Evolutionary conservation across 2,888 invertebrate species (phyloP).

Genomic region (Dione vanillae): DNA sequence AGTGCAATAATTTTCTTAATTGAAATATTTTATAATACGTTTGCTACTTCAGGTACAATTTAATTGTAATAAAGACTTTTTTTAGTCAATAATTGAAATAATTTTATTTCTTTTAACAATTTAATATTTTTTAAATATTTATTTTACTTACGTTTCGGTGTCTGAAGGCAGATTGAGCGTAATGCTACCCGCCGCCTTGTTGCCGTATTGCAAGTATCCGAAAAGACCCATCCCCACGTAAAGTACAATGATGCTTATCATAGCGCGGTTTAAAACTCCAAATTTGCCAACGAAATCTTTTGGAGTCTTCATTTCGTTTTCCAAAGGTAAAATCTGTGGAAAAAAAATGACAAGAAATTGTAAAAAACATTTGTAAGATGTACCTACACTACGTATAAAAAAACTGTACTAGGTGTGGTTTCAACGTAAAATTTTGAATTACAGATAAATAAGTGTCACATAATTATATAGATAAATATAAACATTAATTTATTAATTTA

Average conservation of each 20-base stretch:
- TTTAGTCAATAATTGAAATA: too few relatives aligned
- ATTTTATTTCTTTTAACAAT: too few relatives aligned
- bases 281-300: slow-evolving; percentile 90
- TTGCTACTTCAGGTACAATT: too few relatives aligned
- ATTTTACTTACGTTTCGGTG: slow-evolving; percentile 83
- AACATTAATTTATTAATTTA: too few relatives aligned
- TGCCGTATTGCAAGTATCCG: slow-evolving; percentile 95
- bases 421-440: too few relatives aligned
- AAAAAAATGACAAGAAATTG: background rate
- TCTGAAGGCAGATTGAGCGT: slow-evolving; percentile 91
- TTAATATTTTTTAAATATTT: background rate
- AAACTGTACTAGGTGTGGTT: too few relatives aligned
- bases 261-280: slow-evolving; percentile 93
- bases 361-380: background rate
- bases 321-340: slow-evolving; percentile 92
- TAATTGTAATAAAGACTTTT: too few relatives aligned
- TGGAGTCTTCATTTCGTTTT: slow-evolving; percentile 97
- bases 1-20: too few relatives aligned
- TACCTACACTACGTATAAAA: too few relatives aligned
- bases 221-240: slow-evolving; percentile 95
- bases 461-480: background rate
- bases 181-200: slow-evolving; percentile 89
- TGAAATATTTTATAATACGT: too few relatives aligned
- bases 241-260: slow-evolving; percentile 91
- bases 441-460: background rate